Evolutionary conservation across 2,113 vertebrate genomes (phyloP).

Genomic region (Stigmatopora argus): DNA sequence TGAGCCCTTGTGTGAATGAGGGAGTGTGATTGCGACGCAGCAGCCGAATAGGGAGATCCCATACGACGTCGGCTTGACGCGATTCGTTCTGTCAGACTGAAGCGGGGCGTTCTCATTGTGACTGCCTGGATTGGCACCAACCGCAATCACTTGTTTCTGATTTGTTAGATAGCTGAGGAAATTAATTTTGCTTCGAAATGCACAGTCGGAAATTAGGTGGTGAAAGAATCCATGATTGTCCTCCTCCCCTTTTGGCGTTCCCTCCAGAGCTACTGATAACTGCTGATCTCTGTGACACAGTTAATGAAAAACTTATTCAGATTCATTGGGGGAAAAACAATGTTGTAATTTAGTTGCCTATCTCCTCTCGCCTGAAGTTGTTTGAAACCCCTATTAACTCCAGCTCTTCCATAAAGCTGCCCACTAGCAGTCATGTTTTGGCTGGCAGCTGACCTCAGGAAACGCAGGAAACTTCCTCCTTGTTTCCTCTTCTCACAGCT

Average conservation of each 20-base stretch:
- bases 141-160: constrained; percentile 72
- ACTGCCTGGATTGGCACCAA: constrained; percentile 63
- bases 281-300: constrained; percentile 68
- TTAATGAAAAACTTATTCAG: constrained; percentile 74
- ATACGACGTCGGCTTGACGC: constrained; percentile 35
- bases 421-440: constrained; percentile 20
- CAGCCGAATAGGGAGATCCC: constrained; percentile 47
- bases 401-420: constrained; percentile 30
- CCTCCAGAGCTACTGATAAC: constrained; percentile 69
- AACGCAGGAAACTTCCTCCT: constrained; percentile 26
- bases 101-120: constrained; percentile 60
- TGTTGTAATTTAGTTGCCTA: constrained; percentile 70
- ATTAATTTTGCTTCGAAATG: constrained; percentile 76
- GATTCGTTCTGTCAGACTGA: constrained; percentile 45
- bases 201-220: constrained; percentile 73
- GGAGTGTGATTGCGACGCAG: constrained; percentile 22
- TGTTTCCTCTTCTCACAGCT: constrained; percentile 40
- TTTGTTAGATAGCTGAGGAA: constrained; percentile 74
- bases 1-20: constrained; percentile 17
- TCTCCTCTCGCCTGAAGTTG: constrained; percentile 51
- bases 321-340: constrained; percentile 42
- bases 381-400: constrained; percentile 50
- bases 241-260: constrained; percentile 41
- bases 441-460: constrained; percentile 36
- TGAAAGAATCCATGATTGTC: constrained; percentile 71